phyloP scores from a whole-genome alignment of 2,797 vertebrate genomes.

The Thamnophis elegans region DNA sequence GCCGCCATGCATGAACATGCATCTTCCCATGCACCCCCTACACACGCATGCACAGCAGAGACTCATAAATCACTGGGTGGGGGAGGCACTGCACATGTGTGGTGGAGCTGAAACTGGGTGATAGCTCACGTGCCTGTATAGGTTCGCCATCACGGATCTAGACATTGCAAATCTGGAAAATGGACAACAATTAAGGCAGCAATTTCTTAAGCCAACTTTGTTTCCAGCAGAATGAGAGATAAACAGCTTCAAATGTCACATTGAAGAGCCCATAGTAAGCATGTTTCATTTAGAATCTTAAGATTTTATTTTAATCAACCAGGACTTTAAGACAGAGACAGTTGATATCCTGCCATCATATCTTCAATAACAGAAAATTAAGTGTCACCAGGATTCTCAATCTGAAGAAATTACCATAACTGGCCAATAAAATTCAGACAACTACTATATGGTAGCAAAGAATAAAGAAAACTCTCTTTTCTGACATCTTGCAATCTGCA shows the following conservation, averaged over 20 bases:
- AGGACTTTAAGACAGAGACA: not conserved
- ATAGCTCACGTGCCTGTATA: no score
- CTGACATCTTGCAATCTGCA: not conserved
- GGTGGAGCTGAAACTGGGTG: no score
- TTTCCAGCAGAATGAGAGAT: not conserved
- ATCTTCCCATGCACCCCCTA: no score
- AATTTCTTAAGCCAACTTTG: not conserved
- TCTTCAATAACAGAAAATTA: not conserved
- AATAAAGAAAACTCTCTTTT: not conserved
- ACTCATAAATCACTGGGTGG: no score
- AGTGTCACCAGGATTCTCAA: not conserved
- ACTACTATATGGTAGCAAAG: not conserved
- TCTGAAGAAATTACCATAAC: not conserved
- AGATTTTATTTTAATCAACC: not conserved
- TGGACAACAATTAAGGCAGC: not conserved
- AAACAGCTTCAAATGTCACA: not conserved
- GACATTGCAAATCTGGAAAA: not conserved
- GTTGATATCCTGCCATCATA: not conserved
- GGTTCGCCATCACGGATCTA: not conserved
- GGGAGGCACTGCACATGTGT: no score
- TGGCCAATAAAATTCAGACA: not conserved
- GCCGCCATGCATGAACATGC: no score
- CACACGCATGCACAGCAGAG: no score
- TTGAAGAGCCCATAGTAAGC: not conserved
- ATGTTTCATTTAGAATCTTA: not conserved